Conservation (phyloP, 2,113 vertebrate genomes). For the Xiphophorus maculatus region DNA sequence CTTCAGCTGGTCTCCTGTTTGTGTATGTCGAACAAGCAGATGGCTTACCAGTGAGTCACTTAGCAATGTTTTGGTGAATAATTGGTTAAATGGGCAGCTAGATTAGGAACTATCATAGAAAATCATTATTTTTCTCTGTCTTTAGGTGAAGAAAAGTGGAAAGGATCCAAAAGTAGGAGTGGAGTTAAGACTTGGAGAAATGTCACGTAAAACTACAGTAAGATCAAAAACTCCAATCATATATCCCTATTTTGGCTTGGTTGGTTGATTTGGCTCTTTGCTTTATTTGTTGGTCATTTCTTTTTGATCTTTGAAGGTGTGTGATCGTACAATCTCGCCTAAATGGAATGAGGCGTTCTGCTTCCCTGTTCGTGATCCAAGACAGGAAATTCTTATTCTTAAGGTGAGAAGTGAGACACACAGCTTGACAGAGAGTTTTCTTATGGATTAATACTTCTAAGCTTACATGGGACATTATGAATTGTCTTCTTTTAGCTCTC, state of each 20-base stretch:
- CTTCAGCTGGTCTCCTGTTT: constrained; percentile 84
- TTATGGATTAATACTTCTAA: neutral
- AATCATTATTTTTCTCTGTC: constrained; percentile 2
- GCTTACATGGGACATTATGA: neutral
- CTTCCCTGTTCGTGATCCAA: constrained; percentile 85
- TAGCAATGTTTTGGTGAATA: neutral
- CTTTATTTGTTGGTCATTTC: neutral
- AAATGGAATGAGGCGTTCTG: constrained; percentile 87
- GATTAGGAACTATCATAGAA: neutral
- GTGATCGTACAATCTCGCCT: constrained; percentile 81
- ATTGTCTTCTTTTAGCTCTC: constrained; percentile 66
- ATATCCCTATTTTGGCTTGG: neutral
- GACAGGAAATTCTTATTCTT: constrained; percentile 82
- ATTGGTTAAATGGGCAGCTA: neutral
- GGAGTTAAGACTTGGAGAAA: constrained; percentile 77
- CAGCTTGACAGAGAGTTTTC: neutral
- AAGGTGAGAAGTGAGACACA: constrained; percentile 78
- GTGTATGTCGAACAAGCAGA: constrained; percentile 85
- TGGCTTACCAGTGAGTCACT: constrained; percentile 83
- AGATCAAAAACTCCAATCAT: constrained; percentile 1
- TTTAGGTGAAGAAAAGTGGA: constrained; percentile 86
- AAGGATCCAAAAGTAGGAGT: constrained; percentile 85
- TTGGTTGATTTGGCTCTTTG: too few species aligned
- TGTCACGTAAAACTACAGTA: constrained; percentile 86
- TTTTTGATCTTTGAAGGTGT: constrained; percentile 76